These are phyloP conservation scores for Colius striatus DNA, from an alignment of 2,113 vertebrate species.

Conservation along the genomic window DNA sequence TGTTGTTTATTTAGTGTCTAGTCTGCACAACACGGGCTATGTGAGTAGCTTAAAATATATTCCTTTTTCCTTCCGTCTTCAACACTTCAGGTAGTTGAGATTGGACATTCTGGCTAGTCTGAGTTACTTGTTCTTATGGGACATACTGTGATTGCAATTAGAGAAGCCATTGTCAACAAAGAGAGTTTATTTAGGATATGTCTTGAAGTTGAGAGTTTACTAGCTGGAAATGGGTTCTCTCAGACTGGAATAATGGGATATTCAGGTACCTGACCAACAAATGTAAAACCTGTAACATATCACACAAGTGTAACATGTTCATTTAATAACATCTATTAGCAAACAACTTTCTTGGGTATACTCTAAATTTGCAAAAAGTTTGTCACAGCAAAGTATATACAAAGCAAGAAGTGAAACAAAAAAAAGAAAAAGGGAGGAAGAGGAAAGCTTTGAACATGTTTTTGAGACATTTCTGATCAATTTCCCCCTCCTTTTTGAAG, in stretches of 20 bases:
- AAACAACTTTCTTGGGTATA: background rate
- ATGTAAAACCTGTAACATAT: background rate
- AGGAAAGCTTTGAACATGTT: background rate
- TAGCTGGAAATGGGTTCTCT: background rate
- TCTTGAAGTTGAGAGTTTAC: background rate
- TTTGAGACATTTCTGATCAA: background rate
- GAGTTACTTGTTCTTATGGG: background rate
- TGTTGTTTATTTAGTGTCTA: background rate
- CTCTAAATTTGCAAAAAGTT: background rate
- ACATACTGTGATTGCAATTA: background rate
- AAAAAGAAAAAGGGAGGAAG: background rate
- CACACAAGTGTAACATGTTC: background rate
- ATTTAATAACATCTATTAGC: background rate
- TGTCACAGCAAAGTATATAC: background rate
- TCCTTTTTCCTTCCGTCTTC: background rate
- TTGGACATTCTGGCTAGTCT: background rate
- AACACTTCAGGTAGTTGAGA: background rate
- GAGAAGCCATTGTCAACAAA: background rate
- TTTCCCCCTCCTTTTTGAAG: background rate
- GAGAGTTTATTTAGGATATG: background rate
- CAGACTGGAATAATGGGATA: background rate
- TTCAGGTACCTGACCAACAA: background rate
- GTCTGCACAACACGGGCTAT: background rate
- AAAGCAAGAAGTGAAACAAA: background rate
- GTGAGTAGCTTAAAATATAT: background rate